Percentiles rank a stretch among this genome's conserved stretches.
These are phyloP conservation scores for Gadus macrocephalus DNA, from an alignment of 2,113 vertebrate species.

Conservation along the genomic window DNA sequence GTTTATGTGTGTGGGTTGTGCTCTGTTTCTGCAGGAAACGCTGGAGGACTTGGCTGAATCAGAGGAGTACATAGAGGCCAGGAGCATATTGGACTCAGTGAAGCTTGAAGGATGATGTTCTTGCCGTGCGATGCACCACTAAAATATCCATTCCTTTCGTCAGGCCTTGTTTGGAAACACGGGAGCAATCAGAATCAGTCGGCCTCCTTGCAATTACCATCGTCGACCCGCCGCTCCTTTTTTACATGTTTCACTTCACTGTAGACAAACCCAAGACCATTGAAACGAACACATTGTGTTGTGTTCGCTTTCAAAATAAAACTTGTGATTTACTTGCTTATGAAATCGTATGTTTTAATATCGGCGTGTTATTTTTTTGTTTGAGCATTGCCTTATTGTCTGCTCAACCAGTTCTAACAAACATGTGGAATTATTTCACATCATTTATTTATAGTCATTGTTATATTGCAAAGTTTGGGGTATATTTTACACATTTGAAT, in stretches of 20 bases:
- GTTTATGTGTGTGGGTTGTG: slow-evolving; percentile 4
- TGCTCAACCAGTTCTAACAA: no score
- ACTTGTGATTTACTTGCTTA: no score
- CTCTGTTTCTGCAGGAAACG: slow-evolving; percentile 76
- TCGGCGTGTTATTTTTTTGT: no score
- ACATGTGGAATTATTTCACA: no score
- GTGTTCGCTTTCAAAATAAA: background rate
- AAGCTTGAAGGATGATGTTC: slow-evolving; percentile 85
- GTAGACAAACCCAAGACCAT: slow-evolving; percentile 30
- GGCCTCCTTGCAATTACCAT: slow-evolving; percentile 45
- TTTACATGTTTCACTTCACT: slow-evolving; percentile 27
- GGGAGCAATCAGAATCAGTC: slow-evolving; percentile 34
- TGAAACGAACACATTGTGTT: slow-evolving; percentile 32
- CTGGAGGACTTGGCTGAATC: slow-evolving; percentile 86
- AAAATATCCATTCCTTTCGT: slow-evolving; percentile 75
- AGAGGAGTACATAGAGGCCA: slow-evolving; percentile 89
- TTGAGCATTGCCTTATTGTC: no score
- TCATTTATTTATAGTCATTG: no score
- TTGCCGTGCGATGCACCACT: slow-evolving; percentile 59
- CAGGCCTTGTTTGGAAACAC: slow-evolving; percentile 55
- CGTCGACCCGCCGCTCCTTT: slow-evolving; percentile 30
- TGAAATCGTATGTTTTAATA: no score
- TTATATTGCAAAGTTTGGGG: no score
- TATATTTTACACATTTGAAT: no score
- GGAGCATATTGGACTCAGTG: slow-evolving; percentile 82